Evolutionary conservation across 2,888 invertebrate genomes (phyloP).

Genomic region (Ellobium chinense): DNA sequence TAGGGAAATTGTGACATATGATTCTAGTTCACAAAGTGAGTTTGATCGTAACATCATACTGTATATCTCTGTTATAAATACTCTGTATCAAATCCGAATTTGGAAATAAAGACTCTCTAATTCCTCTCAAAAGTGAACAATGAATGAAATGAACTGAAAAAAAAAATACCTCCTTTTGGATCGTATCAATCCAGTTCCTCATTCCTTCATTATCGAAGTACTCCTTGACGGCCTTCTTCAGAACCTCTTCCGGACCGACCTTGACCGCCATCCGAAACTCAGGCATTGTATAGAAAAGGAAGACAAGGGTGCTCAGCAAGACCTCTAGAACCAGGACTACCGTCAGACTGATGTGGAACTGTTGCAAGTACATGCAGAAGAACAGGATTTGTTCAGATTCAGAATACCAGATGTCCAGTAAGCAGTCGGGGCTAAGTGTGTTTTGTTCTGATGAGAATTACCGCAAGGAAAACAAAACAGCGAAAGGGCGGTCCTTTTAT

Average conservation of each 20-base stretch:
- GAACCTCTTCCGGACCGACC: constrained; percentile 65
- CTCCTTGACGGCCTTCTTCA: constrained; percentile 66
- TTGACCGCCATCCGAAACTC: constrained; percentile 62
- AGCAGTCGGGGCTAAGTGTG: no score
- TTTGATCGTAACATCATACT: no score
- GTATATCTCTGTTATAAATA: not conserved
- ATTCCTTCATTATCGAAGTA: constrained; percentile 72
- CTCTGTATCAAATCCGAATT: not conserved
- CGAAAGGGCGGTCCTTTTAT: no score
- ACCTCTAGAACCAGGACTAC: constrained; percentile 68
- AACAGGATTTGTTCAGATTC: no score
- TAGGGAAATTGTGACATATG: no score
- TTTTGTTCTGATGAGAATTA: no score
- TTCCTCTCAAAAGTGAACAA: not conserved
- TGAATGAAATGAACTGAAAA: constrained; percentile 82
- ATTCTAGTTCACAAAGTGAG: no score
- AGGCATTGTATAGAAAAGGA: constrained; percentile 72
- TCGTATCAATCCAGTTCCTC: constrained; percentile 67
- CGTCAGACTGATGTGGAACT: constrained; percentile 71
- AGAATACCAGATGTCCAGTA: no score
- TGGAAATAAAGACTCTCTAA: no score
- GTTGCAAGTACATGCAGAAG: no score
- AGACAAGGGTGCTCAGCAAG: constrained; percentile 62
- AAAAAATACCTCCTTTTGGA: constrained; percentile 69
- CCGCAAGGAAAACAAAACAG: no score